These are phyloP conservation scores for Xenotilapia flavipinnis DNA, from an alignment of 2,113 vertebrate genomes.

Conservation along the genomic window DNA sequence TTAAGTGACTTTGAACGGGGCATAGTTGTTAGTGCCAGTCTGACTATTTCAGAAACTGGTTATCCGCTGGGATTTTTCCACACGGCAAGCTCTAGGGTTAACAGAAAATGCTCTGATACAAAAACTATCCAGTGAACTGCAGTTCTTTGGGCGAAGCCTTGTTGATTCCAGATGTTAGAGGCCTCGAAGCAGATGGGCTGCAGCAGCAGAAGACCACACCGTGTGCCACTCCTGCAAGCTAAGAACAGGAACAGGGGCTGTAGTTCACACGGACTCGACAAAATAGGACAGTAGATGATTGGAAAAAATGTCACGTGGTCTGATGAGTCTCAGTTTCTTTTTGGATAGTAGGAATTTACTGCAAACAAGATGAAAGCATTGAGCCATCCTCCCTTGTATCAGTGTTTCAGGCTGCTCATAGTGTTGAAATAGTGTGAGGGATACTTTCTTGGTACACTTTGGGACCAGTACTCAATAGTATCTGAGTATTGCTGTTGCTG, in stretches of 20 bases:
- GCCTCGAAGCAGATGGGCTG: background rate
- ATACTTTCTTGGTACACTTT: background rate
- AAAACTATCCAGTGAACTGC: background rate
- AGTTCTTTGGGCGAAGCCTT: background rate
- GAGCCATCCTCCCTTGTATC: background rate
- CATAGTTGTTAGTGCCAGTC: background rate
- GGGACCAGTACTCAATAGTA: background rate
- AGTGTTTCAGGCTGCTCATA: background rate
- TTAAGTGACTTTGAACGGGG: background rate
- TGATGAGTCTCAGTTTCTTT: background rate
- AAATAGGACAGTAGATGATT: background rate
- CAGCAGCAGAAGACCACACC: background rate
- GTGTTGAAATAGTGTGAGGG: background rate
- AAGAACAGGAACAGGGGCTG: background rate
- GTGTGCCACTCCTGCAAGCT: background rate
- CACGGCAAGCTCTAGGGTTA: background rate
- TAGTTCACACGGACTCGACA: background rate
- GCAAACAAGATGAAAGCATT: background rate
- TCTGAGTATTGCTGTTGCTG: background rate
- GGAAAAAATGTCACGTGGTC: background rate
- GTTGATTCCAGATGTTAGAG: background rate
- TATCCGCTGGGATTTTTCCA: background rate
- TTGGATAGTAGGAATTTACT: background rate
- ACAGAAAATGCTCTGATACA: background rate
- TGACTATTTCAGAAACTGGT: background rate